These are phyloP conservation scores for Gnatocerus cornutus DNA, from an alignment of 2,888 invertebrate genomes.

Conservation along the genomic window DNA sequence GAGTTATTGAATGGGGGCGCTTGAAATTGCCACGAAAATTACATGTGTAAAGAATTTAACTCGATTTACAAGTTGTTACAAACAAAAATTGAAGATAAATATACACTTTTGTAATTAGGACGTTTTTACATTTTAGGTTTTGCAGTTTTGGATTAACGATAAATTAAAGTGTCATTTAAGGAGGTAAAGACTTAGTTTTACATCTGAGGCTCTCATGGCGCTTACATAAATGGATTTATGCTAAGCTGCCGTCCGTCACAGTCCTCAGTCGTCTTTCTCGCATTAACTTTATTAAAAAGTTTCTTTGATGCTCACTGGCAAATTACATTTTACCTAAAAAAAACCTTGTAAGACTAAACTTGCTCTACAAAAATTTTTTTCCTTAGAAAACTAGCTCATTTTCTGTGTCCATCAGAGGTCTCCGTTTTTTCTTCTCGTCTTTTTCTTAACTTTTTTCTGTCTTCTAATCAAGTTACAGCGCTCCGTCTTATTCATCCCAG, in stretches of 20 bases:
- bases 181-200: not conserved
- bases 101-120: not conserved
- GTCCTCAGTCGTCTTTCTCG: too few relatives aligned
- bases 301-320: too few relatives aligned
- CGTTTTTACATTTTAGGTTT: not conserved
- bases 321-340: too few relatives aligned
- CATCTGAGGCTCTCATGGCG: not conserved
- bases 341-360: too few relatives aligned
- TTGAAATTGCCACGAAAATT: slow-evolving; percentile 4
- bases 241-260: not conserved
- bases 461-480: slow-evolving; percentile 17
- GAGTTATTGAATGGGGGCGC: slow-evolving; percentile 9
- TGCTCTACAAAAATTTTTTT: too few relatives aligned
- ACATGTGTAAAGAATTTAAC: slow-evolving; percentile 2
- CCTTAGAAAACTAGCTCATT: too few relatives aligned
- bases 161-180: not conserved
- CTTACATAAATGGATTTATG: not conserved
- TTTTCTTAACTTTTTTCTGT: slow-evolving; percentile 14
- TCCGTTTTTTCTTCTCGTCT: not conserved
- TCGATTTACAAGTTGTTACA: not conserved
- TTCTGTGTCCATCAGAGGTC: not conserved
- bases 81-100: not conserved
- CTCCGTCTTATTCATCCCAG: slow-evolving; percentile 29
- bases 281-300: too few relatives aligned
- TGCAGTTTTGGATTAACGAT: not conserved